Percentiles rank a stretch among this genome's conserved stretches.
These are phyloP conservation scores for Falco rusticolus DNA, from an alignment of 2,797 vertebrate species.

Conservation along the genomic window DNA sequence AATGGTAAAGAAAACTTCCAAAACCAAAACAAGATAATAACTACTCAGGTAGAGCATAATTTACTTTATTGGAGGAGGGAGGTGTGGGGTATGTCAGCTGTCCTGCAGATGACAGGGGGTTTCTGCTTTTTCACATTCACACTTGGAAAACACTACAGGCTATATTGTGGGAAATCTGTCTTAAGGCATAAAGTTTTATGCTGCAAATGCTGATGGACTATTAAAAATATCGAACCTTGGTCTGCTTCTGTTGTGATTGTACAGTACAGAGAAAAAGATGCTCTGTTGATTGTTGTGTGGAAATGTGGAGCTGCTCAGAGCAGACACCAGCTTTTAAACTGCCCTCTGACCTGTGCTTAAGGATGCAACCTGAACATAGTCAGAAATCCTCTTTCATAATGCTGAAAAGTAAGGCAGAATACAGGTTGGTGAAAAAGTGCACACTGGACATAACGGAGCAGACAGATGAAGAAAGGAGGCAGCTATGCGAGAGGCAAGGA, in stretches of 20 bases:
- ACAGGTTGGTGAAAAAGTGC: neutral
- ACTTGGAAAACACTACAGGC: neutral
- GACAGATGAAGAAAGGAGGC: neutral
- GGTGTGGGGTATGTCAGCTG: neutral
- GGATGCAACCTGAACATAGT: neutral
- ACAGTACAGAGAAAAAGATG: neutral
- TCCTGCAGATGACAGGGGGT: neutral
- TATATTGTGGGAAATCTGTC: neutral
- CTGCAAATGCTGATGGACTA: neutral
- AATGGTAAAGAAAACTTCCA: neutral
- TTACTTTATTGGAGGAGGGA: neutral
- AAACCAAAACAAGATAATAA: neutral
- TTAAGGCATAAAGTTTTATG: neutral
- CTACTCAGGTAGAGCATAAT: neutral
- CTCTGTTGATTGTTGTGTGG: neutral
- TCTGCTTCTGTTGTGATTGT: neutral
- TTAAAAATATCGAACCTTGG: neutral
- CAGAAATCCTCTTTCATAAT: neutral
- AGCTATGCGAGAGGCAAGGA: neutral
- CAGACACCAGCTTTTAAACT: neutral
- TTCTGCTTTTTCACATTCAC: neutral
- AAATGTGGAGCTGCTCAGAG: neutral
- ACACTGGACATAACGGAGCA: neutral
- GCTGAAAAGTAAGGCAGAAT: neutral
- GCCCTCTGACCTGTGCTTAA: neutral